These are phyloP conservation scores for Tapirus terrestris DNA, from an alignment of 2,113 vertebrate species.

Conservation along the genomic window DNA sequence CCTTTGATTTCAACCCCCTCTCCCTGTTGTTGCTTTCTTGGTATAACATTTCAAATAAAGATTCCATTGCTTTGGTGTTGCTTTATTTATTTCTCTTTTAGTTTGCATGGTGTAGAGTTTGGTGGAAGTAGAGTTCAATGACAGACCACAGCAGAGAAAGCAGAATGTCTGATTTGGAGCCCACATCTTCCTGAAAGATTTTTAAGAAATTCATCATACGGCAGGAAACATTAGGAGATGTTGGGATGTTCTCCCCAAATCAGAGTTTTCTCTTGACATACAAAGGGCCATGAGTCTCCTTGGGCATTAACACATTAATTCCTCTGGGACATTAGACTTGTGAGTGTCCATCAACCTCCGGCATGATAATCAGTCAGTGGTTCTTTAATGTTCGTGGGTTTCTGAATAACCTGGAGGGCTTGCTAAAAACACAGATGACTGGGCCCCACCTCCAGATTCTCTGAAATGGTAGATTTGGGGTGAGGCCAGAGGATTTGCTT, in stretches of 20 bases:
- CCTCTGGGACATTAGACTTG: not conserved
- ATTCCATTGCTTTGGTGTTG: constrained; percentile 1
- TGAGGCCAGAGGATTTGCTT: not conserved
- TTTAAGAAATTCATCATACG: not conserved
- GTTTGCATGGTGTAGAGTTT: constrained; percentile 59
- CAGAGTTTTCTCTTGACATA: not conserved
- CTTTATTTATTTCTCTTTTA: constrained; percentile 72
- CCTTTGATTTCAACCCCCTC: constrained; percentile 59
- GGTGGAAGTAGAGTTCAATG: constrained; percentile 12
- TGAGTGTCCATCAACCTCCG: not conserved
- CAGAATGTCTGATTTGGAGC: not conserved
- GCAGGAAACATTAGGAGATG: not conserved
- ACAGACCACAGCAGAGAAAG: constrained; percentile 17
- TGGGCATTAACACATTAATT: not conserved
- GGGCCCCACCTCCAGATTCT: not conserved
- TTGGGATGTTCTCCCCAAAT: not conserved
- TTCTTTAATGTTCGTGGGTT: not conserved
- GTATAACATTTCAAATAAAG: constrained; percentile 71
- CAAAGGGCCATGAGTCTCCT: not conserved
- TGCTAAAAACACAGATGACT: not conserved
- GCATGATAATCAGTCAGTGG: not conserved
- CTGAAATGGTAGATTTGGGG: not conserved
- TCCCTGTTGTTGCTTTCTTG: constrained; percentile 60
- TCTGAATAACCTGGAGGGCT: not conserved
- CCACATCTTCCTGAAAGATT: not conserved